Percentiles rank a stretch among this genome's conserved stretches.
These are phyloP conservation scores for Drosophila histrio DNA, from an alignment of 2,888 invertebrate species.

Conservation along the genomic window DNA sequence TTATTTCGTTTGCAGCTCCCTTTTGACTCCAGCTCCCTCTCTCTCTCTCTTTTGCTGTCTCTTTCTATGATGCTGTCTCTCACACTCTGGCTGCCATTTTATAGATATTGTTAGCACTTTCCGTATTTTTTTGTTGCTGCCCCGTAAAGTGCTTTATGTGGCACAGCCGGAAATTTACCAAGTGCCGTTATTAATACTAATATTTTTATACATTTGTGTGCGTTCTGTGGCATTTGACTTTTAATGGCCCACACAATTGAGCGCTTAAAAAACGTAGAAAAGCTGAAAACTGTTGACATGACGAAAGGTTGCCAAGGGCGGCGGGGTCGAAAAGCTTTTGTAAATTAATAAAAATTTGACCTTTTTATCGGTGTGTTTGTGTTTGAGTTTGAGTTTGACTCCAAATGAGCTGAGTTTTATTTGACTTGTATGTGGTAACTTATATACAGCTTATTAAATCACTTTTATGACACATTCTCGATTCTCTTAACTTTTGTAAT, in stretches of 20 bases:
- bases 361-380: neutral
- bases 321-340: neutral
- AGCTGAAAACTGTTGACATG: slow-evolving; percentile 38
- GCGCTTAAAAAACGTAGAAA: slow-evolving; percentile 32
- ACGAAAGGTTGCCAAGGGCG: slow-evolving; percentile 37
- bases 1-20: slow-evolving; percentile 33
- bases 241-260: slow-evolving; percentile 48
- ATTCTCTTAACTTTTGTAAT: no score
- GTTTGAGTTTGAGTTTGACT: neutral
- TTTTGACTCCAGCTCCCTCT: neutral
- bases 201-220: slow-evolving; percentile 32
- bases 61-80: neutral
- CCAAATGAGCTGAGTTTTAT: slow-evolving; percentile 15
- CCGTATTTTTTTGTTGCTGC: slow-evolving; percentile 12
- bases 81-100: slow-evolving; percentile 10
- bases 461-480: neutral
- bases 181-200: slow-evolving; percentile 67
- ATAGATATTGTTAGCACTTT: slow-evolving; percentile 40
- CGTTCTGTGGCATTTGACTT: slow-evolving; percentile 38
- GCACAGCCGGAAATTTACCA: slow-evolving; percentile 51
- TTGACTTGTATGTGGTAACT: neutral
- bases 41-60: neutral
- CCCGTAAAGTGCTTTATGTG: slow-evolving; percentile 52
- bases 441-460: slow-evolving; percentile 1
- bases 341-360: slow-evolving; percentile 33